Evolutionary conservation across 2,797 vertebrate genomes (phyloP), one percentile per base, ranked within the genome.

Genomic region (Sebastes nivosus): DNA sequence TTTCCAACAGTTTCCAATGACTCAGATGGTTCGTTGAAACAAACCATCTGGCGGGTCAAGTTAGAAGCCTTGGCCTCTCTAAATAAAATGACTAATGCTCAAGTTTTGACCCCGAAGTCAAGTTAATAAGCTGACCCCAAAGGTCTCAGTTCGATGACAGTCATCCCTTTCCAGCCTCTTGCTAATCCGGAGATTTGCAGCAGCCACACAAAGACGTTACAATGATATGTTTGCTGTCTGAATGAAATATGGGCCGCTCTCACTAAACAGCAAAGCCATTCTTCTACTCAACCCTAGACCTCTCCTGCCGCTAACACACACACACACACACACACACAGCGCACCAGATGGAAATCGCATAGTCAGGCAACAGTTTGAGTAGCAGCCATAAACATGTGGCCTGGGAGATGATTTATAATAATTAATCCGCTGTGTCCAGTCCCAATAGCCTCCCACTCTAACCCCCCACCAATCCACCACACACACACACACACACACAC

Each of bases 371-470:
- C 86, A 75, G 88, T 91, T 90, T 83, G 77, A 85, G 63, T 81
- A 78, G 86, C 74, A 74, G 85, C 72, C 61, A 75, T 92, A 89
- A 93, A 91, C 91, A 92, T 88, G 87, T 83, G 87, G 75, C 88
- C 89, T 67, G 54, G 70, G 82, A 92, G 82, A 93, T 94, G 91
- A 94, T 95, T 95, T 94, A 95, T 93, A 71, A 89, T 94, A 94
- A 95, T 95, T 95, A 95, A 96, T 96, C 94, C 75, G 50, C 79
- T 84, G 78, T 80, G 84, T 94, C 91, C 93, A 83, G 90, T 85
- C 80, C 60, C 55, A 75, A 85, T 58, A 82, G 59, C 76, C 66
- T 84, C 79, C 75, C 29, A 22, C 72, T 81, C 82, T 85, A 76
- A 79, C 82, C 81, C 73, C 66, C 46, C 22, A 66, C 65, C 86